Evolutionary conservation across 2,797 vertebrate genomes (phyloP).

Genomic region (Sternarchorhynchus goeldii): DNA sequence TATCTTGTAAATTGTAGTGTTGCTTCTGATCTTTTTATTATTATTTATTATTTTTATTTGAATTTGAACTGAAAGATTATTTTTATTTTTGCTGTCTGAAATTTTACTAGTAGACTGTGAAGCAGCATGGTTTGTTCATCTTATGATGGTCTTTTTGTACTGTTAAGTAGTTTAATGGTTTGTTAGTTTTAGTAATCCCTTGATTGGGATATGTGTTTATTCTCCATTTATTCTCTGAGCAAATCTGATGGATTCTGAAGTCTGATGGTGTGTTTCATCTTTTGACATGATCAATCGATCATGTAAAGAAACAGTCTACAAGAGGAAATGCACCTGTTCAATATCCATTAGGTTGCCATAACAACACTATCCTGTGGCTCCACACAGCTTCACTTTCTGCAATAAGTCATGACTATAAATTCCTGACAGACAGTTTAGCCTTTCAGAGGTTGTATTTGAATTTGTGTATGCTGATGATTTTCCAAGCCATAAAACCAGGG

Average conservation of each 20-base stretch:
- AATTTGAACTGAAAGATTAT: no score
- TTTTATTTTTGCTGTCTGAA: no score
- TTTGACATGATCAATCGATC: neutral
- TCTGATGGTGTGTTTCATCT: neutral
- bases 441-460: neutral
- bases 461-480: neutral
- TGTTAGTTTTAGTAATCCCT: no score
- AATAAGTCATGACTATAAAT: neutral
- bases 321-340: constrained; percentile 17
- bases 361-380: constrained; percentile 11
- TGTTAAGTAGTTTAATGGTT: no score
- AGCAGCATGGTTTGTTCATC: no score
- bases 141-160: no score
- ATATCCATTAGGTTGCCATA: constrained; percentile 25
- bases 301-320: constrained; percentile 13
- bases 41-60: no score
- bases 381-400: constrained; percentile 1
- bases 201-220: no score
- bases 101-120: no score
- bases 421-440: constrained; percentile 1
- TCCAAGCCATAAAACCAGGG: no score
- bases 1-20: no score
- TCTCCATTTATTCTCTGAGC: constrained; percentile 14
- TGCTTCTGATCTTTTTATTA: no score
- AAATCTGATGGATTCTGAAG: neutral